phyloP scores from a whole-genome alignment of 2,113 vertebrate species.

The Ptilorrhoa leucosticta region DNA sequence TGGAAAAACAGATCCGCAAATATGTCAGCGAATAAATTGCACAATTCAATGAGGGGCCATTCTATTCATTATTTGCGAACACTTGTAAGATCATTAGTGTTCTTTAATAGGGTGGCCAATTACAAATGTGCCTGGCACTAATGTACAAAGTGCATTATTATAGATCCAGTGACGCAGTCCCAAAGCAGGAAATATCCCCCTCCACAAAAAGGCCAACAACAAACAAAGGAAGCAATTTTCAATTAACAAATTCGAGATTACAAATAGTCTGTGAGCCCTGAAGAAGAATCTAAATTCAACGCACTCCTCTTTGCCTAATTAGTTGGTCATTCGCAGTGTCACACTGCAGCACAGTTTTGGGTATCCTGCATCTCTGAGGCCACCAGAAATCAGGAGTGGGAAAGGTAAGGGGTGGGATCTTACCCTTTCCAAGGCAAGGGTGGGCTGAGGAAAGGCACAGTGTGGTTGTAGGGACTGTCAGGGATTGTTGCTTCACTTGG shows the following conservation, averaged over 20 bases:
- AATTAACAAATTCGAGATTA: slow-evolving; percentile 50
- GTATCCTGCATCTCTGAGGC: background rate
- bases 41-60: slow-evolving; percentile 23
- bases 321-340: background rate
- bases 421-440: background rate
- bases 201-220: slow-evolving; percentile 24
- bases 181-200: slow-evolving; percentile 49
- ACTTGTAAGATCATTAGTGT: slow-evolving; percentile 51
- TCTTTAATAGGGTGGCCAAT: slow-evolving; percentile 49
- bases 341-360: background rate
- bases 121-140: slow-evolving; percentile 53
- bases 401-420: background rate
- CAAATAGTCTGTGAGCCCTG: slow-evolving; percentile 20
- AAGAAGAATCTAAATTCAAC: background rate
- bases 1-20: slow-evolving; percentile 40
- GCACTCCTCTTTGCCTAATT: background rate
- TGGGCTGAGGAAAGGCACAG: rapidly evolving
- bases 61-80: slow-evolving; percentile 59
- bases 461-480: background rate
- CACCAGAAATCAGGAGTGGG: background rate
- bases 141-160: slow-evolving; percentile 50
- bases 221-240: slow-evolving; percentile 57
- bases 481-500: background rate
- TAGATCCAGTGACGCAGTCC: slow-evolving; percentile 1
- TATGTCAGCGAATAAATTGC: slow-evolving; percentile 44